Base-by-base conservation (phyloP, 2,113 vertebrate genomes). In the Petromus typicus region DNA sequence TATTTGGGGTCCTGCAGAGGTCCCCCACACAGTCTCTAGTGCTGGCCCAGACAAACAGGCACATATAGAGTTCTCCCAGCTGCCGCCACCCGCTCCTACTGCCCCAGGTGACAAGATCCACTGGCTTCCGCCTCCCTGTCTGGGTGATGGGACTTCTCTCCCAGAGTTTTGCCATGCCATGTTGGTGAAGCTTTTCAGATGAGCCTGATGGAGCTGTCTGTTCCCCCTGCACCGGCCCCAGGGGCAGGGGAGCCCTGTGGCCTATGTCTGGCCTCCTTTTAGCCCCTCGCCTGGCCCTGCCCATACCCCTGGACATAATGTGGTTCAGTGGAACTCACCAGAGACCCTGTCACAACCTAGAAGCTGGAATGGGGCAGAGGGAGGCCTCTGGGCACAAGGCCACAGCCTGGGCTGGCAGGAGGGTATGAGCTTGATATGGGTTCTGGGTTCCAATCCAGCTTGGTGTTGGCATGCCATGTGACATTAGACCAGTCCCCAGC, bases 51-150 rank as follows among this genome's bases (percentile, higher is more conserved):
- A 57, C 64, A 30, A 83, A 85, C 11, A 51, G 66, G n/a, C 73
- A 7, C 32, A 25, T 37, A 4, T 20, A 56, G 22, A 6, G 10
- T 45, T 69, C 17, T 73, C 22, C 66, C 23, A 3, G 79, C 18
- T 32, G 63, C 14, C 7, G 23, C 2, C 1, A 32, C 64, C n/a
- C 57, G 20, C 8, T 48, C 45, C 76, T 14, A 9, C 67, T 2
- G 0, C 2, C 57, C 57, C 27, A 45, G 61, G n/a, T 51, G 23
- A 67, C n/a, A 11, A 43, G 78, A 7, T 11, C 14, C 23, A 0
- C 37, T 61, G 76, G 61, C 34, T 34, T 37, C 12, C 11, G 67
- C 34, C 79, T 64, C 32, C 40, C 51, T 66, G 40, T 37, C 45
- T 8, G 5, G 34, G 37, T 34, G 18, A 25, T 43, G 6, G 30